These are phyloP conservation scores for Ciconia nigra DNA, from an alignment of 2,797 vertebrate genomes.

Conservation along the genomic window DNA sequence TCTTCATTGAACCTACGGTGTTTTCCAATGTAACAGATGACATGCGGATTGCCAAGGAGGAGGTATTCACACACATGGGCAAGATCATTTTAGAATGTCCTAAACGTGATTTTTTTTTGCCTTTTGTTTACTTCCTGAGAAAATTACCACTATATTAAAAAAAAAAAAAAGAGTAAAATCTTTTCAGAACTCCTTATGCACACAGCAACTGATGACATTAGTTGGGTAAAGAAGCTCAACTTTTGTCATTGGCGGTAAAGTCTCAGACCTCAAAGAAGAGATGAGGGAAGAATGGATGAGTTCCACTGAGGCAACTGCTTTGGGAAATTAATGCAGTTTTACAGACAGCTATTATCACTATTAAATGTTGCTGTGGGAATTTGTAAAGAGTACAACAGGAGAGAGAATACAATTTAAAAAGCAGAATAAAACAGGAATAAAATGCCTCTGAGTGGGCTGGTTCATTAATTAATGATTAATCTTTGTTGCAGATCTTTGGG, in stretches of 20 bases:
- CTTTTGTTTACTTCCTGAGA: not conserved
- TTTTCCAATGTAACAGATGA: slow-evolving; percentile 95
- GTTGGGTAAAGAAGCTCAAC: not conserved
- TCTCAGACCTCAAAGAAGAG: not conserved
- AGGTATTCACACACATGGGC: slow-evolving; percentile 76
- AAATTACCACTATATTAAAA: not conserved
- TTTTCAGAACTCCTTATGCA: not conserved
- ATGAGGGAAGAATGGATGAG: not conserved
- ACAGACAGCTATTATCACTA: not conserved
- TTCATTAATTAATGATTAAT: not conserved
- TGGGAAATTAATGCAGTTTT: not conserved
- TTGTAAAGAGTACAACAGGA: not conserved
- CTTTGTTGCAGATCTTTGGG: slow-evolving; percentile 90
- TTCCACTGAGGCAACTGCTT: not conserved
- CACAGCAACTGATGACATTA: not conserved
- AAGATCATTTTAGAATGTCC: not conserved
- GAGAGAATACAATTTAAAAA: not conserved
- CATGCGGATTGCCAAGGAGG: slow-evolving; percentile 96
- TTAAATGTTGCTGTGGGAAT: not conserved
- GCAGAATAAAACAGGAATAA: not conserved
- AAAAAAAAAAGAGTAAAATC: not conserved
- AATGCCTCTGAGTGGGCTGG: not conserved
- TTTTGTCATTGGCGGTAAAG: not conserved
- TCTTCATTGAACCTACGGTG: slow-evolving; percentile 96
- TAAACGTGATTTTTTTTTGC: not conserved